These are phyloP conservation scores for Smithornis capensis DNA, from an alignment of 2,113 vertebrate genomes.

Conservation along the genomic window DNA sequence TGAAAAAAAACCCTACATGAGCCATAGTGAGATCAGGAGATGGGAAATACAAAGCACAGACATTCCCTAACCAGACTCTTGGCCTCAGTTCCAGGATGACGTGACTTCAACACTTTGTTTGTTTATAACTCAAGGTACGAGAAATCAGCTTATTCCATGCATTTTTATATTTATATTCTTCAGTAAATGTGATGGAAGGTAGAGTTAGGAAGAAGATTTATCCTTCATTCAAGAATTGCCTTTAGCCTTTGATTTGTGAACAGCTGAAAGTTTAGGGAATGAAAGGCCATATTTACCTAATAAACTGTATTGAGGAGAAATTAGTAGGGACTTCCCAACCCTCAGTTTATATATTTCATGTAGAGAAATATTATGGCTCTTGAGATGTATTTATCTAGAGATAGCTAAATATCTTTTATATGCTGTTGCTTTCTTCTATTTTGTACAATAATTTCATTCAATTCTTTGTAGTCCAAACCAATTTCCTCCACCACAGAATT, in stretches of 20 bases:
- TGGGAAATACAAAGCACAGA: background rate
- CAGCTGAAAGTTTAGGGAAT: background rate
- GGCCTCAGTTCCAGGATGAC: background rate
- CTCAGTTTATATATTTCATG: background rate
- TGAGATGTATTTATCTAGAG: background rate
- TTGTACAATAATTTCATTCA: slow-evolving; percentile 18
- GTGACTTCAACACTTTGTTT: background rate
- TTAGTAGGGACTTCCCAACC: background rate
- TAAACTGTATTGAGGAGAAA: background rate
- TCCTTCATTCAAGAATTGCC: background rate
- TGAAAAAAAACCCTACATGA: rapidly evolving
- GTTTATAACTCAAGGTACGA: background rate
- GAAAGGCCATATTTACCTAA: background rate
- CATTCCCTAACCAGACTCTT: background rate
- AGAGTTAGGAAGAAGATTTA: background rate
- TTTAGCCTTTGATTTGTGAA: background rate
- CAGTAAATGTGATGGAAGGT: background rate
- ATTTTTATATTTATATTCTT: background rate
- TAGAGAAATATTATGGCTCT: background rate
- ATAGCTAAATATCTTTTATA: background rate
- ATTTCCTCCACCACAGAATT: slow-evolving; percentile 30
- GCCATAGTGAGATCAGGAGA: background rate
- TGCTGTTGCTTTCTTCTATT: background rate
- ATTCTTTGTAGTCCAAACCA: slow-evolving; percentile 27
- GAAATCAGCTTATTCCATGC: background rate